phyloP scores from a whole-genome alignment of 2,888 invertebrate species.

The Falcaria lacertinaria region DNA sequence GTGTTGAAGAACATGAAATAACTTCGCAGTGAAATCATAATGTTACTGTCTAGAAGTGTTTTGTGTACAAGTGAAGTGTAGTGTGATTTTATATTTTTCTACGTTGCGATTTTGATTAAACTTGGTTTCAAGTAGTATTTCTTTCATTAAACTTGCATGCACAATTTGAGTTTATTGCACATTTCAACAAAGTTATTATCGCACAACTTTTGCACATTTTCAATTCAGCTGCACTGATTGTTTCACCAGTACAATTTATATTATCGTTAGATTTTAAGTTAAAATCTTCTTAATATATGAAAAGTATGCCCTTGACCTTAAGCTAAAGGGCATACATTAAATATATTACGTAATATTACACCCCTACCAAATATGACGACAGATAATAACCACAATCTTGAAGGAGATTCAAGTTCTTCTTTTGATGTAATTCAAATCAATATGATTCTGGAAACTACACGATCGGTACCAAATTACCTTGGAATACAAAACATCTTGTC shows the following conservation, averaged over 20 bases:
- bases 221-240: constrained; percentile 14
- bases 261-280: not conserved
- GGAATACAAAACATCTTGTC: no score
- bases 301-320: no score
- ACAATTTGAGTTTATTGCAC: not conserved
- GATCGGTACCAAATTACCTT: no score
- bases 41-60: not conserved
- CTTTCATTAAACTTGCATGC: not conserved
- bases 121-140: not conserved
- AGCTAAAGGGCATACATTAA: no score
- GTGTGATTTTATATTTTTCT: constrained; percentile 22
- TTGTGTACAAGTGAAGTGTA: constrained; percentile 6
- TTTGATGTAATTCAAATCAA: no score
- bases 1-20: no score
- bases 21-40: not conserved
- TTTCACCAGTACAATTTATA: constrained; percentile 8
- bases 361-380: no score
- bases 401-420: no score
- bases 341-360: no score
- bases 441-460: no score
- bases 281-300: no score
- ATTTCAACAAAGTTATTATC: not conserved
- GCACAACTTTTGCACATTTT: constrained; percentile 9
- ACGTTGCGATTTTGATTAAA: constrained; percentile 13
- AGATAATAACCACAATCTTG: no score